phyloP scores from a whole-genome alignment of 2,113 vertebrate species.

The Carlito syrichta region DNA sequence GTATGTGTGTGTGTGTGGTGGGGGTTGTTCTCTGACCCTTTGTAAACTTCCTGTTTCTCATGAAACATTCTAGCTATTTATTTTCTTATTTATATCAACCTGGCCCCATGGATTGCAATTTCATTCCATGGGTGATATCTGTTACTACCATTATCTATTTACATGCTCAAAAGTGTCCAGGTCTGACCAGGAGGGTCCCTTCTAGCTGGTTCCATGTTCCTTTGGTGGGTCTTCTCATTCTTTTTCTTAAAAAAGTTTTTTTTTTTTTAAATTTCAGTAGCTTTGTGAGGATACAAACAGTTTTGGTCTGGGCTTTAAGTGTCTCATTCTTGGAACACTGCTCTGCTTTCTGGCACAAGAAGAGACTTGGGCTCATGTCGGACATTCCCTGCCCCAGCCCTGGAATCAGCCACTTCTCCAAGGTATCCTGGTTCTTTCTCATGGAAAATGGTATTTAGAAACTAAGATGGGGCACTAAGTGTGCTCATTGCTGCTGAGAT shows the following conservation, averaged over 20 bases:
- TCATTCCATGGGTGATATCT: not conserved
- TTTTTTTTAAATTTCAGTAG: no score
- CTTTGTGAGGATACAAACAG: no score
- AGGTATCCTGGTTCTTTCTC: not conserved
- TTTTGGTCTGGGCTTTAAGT: no score
- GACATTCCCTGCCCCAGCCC: not conserved
- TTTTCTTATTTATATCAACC: not conserved
- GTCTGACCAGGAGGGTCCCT: accelerated
- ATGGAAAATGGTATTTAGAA: not conserved
- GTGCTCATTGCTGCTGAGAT: not conserved
- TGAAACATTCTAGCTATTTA: not conserved
- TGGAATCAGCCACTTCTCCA: not conserved
- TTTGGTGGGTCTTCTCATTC: not conserved
- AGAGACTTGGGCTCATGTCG: not conserved
- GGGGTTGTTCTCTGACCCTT: not conserved
- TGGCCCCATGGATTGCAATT: not conserved
- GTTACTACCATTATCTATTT: no score
- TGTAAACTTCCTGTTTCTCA: not conserved
- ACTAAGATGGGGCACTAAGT: no score
- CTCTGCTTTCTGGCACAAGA: not conserved
- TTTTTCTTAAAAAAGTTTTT: no score
- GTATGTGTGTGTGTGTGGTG: not conserved
- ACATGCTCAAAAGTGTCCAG: not conserved
- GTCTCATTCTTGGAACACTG: not conserved
- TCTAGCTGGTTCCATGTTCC: not conserved